Conservation (phyloP, 2,113 vertebrate genomes). For the Lipophrys pholis region DNA sequence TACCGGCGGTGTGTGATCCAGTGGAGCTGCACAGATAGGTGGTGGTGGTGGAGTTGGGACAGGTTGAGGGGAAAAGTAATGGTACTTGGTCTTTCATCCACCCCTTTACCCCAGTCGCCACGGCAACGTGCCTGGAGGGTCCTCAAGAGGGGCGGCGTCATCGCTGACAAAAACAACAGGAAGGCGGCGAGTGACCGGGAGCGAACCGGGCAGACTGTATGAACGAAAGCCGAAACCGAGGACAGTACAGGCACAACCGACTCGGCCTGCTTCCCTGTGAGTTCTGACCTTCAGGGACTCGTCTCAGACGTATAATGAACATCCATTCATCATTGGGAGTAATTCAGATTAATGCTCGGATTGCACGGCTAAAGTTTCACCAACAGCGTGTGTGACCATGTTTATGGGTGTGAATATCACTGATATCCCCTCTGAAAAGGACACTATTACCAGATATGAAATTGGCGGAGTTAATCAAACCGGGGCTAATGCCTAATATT, state of each 20-base stretch:
- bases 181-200: conserved; percentile 58
- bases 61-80: conserved; percentile 32
- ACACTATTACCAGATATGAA: conserved; percentile 70
- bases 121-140: conserved; percentile 79
- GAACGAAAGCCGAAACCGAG: conserved; percentile 45
- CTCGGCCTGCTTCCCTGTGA: conserved; percentile 10
- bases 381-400: conserved; percentile 4
- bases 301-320: conserved; percentile 51
- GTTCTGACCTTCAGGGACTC: conserved; percentile 60
- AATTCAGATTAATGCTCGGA: conserved; percentile 51
- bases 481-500: conserved; percentile 73
- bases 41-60: conserved; percentile 49
- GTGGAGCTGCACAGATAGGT: conserved; percentile 63
- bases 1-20: conserved; percentile 65
- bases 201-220: conserved; percentile 43
- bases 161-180: conserved; percentile 77
- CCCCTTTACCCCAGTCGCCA: conserved; percentile 77
- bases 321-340: conserved; percentile 50
- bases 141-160: conserved; percentile 75
- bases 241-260: conserved; percentile 24
- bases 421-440: conserved; percentile 49
- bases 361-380: conserved; percentile 48
- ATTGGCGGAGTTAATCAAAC: conserved; percentile 77
- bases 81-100: conserved; percentile 69
- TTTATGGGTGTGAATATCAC: conserved; percentile 61